Base-by-base conservation (phyloP, 2,888 invertebrate species). In the Dascillus cervinus region DNA sequence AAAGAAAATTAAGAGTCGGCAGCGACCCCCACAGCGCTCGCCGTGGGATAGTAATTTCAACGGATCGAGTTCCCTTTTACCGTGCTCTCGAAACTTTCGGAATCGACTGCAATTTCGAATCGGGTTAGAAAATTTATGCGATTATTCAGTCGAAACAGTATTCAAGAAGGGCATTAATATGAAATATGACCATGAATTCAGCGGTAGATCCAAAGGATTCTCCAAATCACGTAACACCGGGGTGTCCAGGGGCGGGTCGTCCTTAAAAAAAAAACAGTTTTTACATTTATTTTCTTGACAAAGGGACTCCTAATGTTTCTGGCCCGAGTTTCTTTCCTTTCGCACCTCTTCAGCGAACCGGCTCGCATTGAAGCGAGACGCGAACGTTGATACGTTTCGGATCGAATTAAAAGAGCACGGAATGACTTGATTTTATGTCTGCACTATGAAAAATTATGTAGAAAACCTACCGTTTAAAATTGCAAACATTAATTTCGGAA, bases 151-250 rank as follows among this genome's bases (percentile, higher is more conserved):
- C 13, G 14, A 26, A 26, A 22, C 26, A 22, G 28, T 14, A 22
- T 17, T 15, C 26, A 15, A 14, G 23, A 24, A 22, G 33, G 27
- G 26, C 34, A 34, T 34, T 34, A 34, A 38, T 13, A 38, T 38
- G 38, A 38, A 31, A 33, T 38, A 38, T 38, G 34, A 26, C 34
- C 34, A 38, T 38, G 38, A 38, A 37, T 29, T 13, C 17, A 6
- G 38, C 38, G 38, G 38, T 34, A 24, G 23, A 22, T 20, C 31
- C 20, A 35, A 39, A 36, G 29, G 35, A 32, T 26, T 29, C 32
- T 27, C n/a, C 15, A 33, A 39, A 36, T 30, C 32, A 41, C 41
- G 44, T 44, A 44, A 44, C 44, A 44, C 44, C 39, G 34, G 44
- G 44, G 44, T 32, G 44, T 44, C 41, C 32, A 24, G 29, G 33